Evolutionary conservation across 2,113 vertebrate species (phyloP), one percentile per base, ranked within the genome.

Genomic region (Callionymus lyra): DNA sequence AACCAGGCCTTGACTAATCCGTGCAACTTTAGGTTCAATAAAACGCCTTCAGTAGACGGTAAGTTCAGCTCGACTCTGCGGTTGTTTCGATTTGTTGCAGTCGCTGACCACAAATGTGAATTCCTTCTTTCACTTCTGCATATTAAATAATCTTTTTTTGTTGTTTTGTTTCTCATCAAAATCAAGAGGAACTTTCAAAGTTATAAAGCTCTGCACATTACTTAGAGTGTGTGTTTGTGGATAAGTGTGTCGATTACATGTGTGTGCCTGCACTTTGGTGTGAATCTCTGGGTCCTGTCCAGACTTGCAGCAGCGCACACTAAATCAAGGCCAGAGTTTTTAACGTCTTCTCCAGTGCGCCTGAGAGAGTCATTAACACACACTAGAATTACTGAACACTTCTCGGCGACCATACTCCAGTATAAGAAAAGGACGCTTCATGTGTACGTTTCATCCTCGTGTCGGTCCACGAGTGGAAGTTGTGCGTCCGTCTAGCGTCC

Each of bases 311-410:
- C 38, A 44, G 72, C 58, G 65, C 60, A 62, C 73, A 68, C 48
- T 82, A 80, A 83, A 80, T 82, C 81, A 82, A 53, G 57, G 58
- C 63, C 59, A 41, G 53, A 74, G 73, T 72, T 80, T 77, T 74
- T 74, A 79, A 61, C 56, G 56, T 78, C 72, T 65, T 63, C 76
- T 70, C 67, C 75, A 77, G 61, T 74, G 73, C 48, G 71, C 74
- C 71, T 66, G 63, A 51, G 71, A 83, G 79, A 83, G 77, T 74
- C 72, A 74, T 83, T 83, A 80, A 76, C 74, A 69, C 70, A 78
- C 68, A 61, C 62, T 74, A 58, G 70, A 76, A 74, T 74, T 81
- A 72, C 65, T 70, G 69, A 75, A 65, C 65, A 59, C 60, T 74
- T 56, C 60, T 74, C 66, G 45, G 63, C 52, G 62, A 67, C 70